These are phyloP conservation scores for Cataglyphis cursor DNA, from an alignment of 2,888 invertebrate genomes.

Conservation along the genomic window DNA sequence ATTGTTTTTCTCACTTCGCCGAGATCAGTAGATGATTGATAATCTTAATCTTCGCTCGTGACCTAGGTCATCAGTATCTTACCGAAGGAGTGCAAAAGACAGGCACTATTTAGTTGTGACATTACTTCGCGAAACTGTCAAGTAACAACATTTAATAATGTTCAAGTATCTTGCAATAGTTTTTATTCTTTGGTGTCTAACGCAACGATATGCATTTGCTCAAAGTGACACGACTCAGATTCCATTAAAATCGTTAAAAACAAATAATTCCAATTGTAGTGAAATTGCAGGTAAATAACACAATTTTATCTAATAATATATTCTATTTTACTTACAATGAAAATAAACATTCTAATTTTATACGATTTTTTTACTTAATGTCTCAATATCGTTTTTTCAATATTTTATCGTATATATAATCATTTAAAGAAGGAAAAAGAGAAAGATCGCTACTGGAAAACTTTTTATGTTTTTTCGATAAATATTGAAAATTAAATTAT, in stretches of 20 bases:
- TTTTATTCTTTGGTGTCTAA: background rate
- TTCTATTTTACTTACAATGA: background rate
- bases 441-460: background rate
- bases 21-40: background rate
- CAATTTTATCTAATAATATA: background rate
- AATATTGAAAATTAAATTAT: background rate
- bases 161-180: background rate
- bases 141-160: background rate
- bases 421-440: background rate
- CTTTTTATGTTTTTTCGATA: background rate
- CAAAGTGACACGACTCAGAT: background rate
- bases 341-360: background rate
- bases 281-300: conserved; percentile 23
- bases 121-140: background rate
- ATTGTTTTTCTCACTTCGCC: background rate
- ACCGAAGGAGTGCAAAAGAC: background rate
- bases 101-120: background rate
- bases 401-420: background rate
- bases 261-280: background rate
- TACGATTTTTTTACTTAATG: background rate
- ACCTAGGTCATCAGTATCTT: conserved; percentile 3
- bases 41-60: background rate
- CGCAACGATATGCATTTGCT: background rate
- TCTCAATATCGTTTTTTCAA: background rate
- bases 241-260: background rate